Percentiles rank a stretch among this genome's conserved stretches.
Evolutionary conservation across 2,888 invertebrate genomes (phyloP).

Genomic region (Ecdyonurus torrentis): DNA sequence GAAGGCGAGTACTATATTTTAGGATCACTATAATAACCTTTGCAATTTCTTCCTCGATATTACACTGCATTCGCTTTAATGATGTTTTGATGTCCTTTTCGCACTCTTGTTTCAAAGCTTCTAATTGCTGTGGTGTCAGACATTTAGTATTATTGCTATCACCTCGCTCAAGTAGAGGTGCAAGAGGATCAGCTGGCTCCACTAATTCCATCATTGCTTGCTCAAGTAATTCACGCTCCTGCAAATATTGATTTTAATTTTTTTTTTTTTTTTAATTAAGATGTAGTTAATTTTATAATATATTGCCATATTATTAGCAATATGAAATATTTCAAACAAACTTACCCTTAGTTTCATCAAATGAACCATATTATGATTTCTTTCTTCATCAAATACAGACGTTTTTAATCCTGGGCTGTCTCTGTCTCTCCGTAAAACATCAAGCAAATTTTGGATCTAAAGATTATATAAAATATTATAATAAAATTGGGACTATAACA

Average conservation of each 20-base stretch:
- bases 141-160: background rate
- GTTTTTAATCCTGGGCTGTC: background rate
- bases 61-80: background rate
- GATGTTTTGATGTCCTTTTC: background rate
- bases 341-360: background rate
- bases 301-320: no score
- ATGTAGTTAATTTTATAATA: no score
- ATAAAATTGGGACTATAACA: background rate
- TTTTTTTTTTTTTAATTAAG: background rate
- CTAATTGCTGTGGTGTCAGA: background rate
- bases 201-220: background rate
- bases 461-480: background rate
- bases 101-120: background rate
- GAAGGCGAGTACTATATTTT: no score
- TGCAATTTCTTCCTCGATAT: background rate
- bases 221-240: background rate
- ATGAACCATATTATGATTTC: background rate
- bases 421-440: background rate
- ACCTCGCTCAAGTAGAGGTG: background rate
- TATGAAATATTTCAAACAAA: no score
- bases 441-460: background rate
- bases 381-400: background rate
- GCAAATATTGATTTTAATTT: background rate
- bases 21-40: background rate
- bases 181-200: background rate